Evolutionary conservation across 1,140 invertebrate genomes (phyloP).

Genomic region (Thaumatotibia leucotreta): DNA sequence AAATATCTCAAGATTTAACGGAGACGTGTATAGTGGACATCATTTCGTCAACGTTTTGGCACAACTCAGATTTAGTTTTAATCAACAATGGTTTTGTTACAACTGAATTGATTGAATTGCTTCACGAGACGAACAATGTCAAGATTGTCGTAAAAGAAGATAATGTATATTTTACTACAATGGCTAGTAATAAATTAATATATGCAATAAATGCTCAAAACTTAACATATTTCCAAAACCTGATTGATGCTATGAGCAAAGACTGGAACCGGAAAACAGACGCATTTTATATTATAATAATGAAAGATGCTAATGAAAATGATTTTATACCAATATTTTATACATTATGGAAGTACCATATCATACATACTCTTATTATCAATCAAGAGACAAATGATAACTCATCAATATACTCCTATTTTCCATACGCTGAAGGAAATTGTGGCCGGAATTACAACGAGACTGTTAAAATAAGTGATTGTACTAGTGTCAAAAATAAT

Average conservation of each 20-base stretch:
- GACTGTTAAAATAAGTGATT: slow-evolving; percentile 9
- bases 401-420: slow-evolving; percentile 1
- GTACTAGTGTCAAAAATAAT: background rate
- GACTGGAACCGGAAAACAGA: background rate
- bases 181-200: background rate
- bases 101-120: background rate
- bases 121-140: background rate
- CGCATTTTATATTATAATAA: background rate
- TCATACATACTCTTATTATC: background rate
- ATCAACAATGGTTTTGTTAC: background rate
- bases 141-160: background rate
- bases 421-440: background rate
- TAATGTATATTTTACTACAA: background rate
- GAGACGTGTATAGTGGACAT: background rate
- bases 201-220: background rate
- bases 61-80: background rate
- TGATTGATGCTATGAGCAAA: background rate
- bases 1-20: background rate
- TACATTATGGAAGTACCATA: background rate
- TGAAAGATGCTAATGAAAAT: background rate
- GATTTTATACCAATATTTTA: background rate
- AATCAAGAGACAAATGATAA: background rate
- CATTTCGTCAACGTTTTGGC: background rate
- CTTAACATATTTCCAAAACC: background rate
- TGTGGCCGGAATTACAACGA: slow-evolving; percentile 2